Evolutionary conservation across 2,113 vertebrate genomes (phyloP).

Genomic region (Gallinago undulata): DNA sequence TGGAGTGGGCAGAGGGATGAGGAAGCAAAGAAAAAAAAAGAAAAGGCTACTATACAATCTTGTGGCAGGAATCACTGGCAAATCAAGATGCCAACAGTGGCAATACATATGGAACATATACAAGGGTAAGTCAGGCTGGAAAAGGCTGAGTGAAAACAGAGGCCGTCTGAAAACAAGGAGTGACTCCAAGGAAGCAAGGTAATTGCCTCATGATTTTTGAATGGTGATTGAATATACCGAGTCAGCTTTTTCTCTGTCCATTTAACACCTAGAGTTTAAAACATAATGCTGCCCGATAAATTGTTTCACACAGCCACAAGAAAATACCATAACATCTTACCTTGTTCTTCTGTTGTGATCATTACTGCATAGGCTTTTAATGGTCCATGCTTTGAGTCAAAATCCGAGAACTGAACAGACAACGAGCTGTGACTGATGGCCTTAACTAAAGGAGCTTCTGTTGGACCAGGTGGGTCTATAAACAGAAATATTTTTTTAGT

Average conservation of each 20-base stretch:
- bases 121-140: background rate
- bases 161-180: background rate
- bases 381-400: constrained; percentile 75
- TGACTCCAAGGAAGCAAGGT: background rate
- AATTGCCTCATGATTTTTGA: background rate
- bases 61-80: background rate
- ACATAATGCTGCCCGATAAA: background rate
- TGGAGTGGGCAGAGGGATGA: background rate
- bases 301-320: background rate
- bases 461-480: constrained; percentile 75
- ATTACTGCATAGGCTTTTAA: constrained; percentile 82
- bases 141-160: background rate
- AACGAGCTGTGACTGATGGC: constrained; percentile 57
- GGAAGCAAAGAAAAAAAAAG: background rate
- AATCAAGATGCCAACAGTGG: background rate
- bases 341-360: constrained; percentile 62
- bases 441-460: background rate
- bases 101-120: background rate
- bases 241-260: background rate
- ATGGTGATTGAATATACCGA: background rate
- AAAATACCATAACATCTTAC: constrained; percentile 40
- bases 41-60: background rate
- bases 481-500: constrained; percentile 17
- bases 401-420: constrained; percentile 68
- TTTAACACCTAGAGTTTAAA: background rate